Conservation (phyloP, 2,113 vertebrate genomes). For the Upupa epops region DNA sequence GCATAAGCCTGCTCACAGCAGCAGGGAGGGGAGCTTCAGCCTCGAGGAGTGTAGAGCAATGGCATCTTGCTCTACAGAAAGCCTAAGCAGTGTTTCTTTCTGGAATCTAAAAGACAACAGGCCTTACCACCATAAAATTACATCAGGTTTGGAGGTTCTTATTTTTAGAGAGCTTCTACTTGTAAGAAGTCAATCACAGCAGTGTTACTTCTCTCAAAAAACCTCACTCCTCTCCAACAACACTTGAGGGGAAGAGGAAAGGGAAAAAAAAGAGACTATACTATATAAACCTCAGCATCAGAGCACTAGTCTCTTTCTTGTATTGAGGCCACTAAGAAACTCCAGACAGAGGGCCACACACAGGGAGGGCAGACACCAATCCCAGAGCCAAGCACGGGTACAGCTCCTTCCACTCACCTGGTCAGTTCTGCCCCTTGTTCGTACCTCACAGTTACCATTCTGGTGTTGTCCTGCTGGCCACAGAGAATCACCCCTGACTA, state of each 20-base stretch:
- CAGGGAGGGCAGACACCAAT: not conserved
- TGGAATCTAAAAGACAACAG: not conserved
- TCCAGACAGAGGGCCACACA: not conserved
- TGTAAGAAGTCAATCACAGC: not conserved
- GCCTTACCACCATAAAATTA: not conserved
- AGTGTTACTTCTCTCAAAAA: not conserved
- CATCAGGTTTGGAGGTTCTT: too few relatives aligned
- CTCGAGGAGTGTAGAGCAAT: not conserved
- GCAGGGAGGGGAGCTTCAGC: not conserved
- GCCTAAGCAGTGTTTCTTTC: not conserved
- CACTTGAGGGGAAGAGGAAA: not conserved
- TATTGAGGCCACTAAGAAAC: not conserved
- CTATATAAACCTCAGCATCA: not conserved
- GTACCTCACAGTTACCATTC: conserved; percentile 82
- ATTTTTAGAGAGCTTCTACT: not conserved
- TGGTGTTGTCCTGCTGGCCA: not conserved
- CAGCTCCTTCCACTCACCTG: conserved; percentile 72
- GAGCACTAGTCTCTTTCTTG: not conserved
- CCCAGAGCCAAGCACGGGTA: too few relatives aligned
- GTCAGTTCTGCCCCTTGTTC: conserved; percentile 72
- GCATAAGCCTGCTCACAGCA: not conserved
- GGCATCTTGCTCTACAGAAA: not conserved
- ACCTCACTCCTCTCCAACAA: not conserved
- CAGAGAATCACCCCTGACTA: not conserved
- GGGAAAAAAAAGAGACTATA: fast-evolving